phyloP scores from a whole-genome alignment of 1,140 invertebrate species.

The Drosophila pachea region DNA sequence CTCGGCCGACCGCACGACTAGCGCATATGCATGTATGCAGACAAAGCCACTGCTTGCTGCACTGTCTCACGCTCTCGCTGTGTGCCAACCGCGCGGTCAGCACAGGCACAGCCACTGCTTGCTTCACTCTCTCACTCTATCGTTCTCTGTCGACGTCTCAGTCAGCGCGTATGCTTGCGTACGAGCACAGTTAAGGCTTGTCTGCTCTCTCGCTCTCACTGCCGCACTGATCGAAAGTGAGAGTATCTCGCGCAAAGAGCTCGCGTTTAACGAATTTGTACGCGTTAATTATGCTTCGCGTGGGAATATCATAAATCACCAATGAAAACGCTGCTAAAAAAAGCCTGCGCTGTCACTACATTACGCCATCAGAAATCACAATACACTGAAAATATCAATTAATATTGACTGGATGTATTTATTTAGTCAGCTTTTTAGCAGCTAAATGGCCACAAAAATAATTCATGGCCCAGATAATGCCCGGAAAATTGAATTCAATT shows the following conservation, averaged over 20 bases:
- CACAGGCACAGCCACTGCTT: background rate
- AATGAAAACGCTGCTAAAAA: too few relatives aligned
- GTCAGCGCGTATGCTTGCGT: too few relatives aligned
- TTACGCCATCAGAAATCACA: background rate
- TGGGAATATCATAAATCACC: too few relatives aligned
- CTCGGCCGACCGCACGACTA: too few relatives aligned
- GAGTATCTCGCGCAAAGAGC: too few relatives aligned
- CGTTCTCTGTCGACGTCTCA: too few relatives aligned
- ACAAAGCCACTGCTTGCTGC: background rate
- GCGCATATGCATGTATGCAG: background rate
- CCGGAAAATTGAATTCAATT: conserved; percentile 6
- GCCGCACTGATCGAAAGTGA: too few relatives aligned
- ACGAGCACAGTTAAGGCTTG: too few relatives aligned
- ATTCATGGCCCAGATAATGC: conserved; percentile 5
- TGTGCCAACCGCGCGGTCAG: too few relatives aligned
- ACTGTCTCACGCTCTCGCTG: background rate
- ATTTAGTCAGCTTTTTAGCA: conserved; percentile 3
- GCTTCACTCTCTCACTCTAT: background rate
- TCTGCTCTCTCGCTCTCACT: too few relatives aligned
- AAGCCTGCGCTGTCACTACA: background rate
- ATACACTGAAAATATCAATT: conserved; percentile 3
- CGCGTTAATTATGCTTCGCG: too few relatives aligned
- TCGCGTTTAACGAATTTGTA: too few relatives aligned
- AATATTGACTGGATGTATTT: background rate
- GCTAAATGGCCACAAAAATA: conserved; percentile 4